These are phyloP conservation scores for Burhinus oedicnemus DNA, from an alignment of 2,113 vertebrate genomes.

Conservation along the genomic window DNA sequence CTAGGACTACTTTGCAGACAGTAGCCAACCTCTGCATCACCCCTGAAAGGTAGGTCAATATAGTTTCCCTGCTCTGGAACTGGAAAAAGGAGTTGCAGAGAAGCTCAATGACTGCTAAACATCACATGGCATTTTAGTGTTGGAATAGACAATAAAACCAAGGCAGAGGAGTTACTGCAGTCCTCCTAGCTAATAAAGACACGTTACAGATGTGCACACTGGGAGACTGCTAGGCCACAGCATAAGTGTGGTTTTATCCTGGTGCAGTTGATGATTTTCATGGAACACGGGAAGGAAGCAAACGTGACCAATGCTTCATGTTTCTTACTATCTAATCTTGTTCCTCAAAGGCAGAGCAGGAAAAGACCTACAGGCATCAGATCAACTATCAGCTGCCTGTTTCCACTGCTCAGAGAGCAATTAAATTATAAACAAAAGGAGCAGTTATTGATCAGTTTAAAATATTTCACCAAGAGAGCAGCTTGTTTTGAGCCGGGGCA, in stretches of 20 bases:
- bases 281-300: not conserved
- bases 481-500: not conserved
- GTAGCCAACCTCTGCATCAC: not conserved
- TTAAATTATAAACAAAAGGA: slow-evolving; percentile 9
- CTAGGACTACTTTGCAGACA: not conserved
- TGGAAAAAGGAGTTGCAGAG: not conserved
- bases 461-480: not conserved
- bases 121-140: not conserved
- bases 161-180: not conserved
- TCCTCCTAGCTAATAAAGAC: not conserved
- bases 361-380: not conserved
- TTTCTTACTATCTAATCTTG: not conserved
- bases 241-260: not conserved
- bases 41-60: not conserved
- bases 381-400: not conserved
- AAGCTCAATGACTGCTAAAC: not conserved
- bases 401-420: not conserved
- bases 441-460: slow-evolving; percentile 19
- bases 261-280: not conserved
- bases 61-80: not conserved
- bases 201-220: fast-evolving
- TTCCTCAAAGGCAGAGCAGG: not conserved
- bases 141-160: not conserved
- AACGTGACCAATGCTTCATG: fast-evolving
- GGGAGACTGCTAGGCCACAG: not conserved